Evolutionary conservation across 2,888 invertebrate genomes (phyloP).

Genomic region (Eustalomyia histrio): DNA sequence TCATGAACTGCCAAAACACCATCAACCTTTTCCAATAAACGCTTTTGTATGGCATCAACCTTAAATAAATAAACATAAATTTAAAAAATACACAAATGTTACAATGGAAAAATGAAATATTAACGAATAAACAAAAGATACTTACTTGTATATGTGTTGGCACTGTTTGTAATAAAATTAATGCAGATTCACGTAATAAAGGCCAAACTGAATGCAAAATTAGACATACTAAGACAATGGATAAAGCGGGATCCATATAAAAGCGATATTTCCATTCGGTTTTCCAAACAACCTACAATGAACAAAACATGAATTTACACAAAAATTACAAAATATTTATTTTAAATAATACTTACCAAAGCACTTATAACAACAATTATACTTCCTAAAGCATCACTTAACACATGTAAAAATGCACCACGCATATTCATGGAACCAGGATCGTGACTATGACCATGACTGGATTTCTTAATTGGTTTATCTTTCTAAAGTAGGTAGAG

Average conservation of each 20-base stretch:
- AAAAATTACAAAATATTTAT: constrained; percentile 76
- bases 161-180: constrained; percentile 98
- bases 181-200: constrained; percentile 93
- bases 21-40: constrained; percentile 92
- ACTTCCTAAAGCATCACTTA: constrained; percentile 96
- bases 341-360: constrained; percentile 84
- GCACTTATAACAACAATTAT: constrained; percentile 87
- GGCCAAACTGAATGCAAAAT: constrained; percentile 96
- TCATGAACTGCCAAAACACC: constrained; percentile 98
- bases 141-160: constrained; percentile 95
- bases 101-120: neutral
- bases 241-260: constrained; percentile 97
- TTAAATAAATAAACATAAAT: constrained; percentile 70
- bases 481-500: constrained; percentile 68
- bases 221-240: constrained; percentile 91
- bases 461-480: constrained; percentile 77
- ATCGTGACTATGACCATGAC: constrained; percentile 82
- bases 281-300: constrained; percentile 84
- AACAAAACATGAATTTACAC: neutral
- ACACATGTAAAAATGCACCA: constrained; percentile 98
- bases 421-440: constrained; percentile 98
- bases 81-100: neutral
- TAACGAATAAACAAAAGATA: neutral
- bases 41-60: constrained; percentile 94
- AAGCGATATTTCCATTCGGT: constrained; percentile 89